Percentiles rank a stretch among this genome's conserved stretches.
phyloP scores from a whole-genome alignment of 2,888 invertebrate genomes.

The Apodemia hepburni region DNA sequence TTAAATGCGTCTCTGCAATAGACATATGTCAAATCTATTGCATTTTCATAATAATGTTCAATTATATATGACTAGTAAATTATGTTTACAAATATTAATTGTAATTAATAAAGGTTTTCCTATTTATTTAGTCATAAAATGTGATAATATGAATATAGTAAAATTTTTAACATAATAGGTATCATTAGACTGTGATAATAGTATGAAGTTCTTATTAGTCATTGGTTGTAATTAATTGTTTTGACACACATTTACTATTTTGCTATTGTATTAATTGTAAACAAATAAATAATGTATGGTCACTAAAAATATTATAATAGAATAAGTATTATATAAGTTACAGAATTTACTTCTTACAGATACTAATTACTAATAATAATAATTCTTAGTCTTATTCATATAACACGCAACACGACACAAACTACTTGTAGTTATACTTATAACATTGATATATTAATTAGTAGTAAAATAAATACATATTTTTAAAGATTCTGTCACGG shows the following conservation, averaged over 20 bases:
- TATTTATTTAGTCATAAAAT: too few relatives aligned
- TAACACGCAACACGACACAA: not conserved
- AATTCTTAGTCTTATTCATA: not conserved
- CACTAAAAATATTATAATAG: not conserved
- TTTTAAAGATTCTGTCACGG: not conserved
- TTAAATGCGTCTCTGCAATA: too few relatives aligned
- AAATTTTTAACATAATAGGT: too few relatives aligned
- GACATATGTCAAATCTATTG: too few relatives aligned
- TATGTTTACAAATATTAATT: too few relatives aligned
- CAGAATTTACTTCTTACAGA: not conserved
- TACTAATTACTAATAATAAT: too few relatives aligned
- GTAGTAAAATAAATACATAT: not conserved
- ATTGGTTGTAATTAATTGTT: not conserved
- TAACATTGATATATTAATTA: not conserved
- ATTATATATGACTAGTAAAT: too few relatives aligned
- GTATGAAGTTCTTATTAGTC: too few relatives aligned
- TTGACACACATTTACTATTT: not conserved
- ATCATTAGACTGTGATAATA: too few relatives aligned
- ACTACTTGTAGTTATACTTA: not conserved
- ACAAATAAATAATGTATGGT: not conserved
- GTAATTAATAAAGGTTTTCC: too few relatives aligned
- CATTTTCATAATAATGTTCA: too few relatives aligned
- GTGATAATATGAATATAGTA: too few relatives aligned
- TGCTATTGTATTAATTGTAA: not conserved
- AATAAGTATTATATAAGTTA: not conserved